These are phyloP conservation scores for Chloromyia formosa DNA, from an alignment of 2,888 invertebrate species.

Conservation along the genomic window DNA sequence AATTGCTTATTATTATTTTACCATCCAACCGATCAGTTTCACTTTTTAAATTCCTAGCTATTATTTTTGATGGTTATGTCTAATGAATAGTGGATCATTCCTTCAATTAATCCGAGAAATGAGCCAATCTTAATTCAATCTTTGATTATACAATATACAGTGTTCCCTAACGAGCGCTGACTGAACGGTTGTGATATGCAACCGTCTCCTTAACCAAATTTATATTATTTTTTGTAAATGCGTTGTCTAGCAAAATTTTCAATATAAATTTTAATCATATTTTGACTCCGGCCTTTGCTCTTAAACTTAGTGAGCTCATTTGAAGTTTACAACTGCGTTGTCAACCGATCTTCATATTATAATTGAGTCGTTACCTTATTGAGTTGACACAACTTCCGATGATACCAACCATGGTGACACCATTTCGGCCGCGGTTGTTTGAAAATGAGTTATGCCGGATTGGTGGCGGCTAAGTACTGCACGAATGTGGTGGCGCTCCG, in stretches of 20 bases:
- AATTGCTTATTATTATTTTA: conserved; percentile 19
- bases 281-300: too few species aligned
- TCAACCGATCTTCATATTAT: conserved; percentile 85
- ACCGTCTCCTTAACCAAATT: too few species aligned
- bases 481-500: too few species aligned
- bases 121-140: too few species aligned
- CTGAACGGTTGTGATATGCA: too few species aligned
- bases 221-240: neutral
- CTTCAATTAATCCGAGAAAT: too few species aligned
- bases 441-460: conserved; percentile 65
- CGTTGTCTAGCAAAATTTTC: neutral
- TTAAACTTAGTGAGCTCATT: conserved; percentile 16
- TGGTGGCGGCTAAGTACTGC: too few species aligned
- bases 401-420: conserved; percentile 86
- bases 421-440: conserved; percentile 67
- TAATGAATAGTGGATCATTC: neutral
- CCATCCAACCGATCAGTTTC: neutral
- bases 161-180: too few species aligned
- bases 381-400: conserved; percentile 74
- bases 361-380: conserved; percentile 72
- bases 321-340: conserved; percentile 75
- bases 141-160: too few species aligned
- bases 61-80: conserved; percentile 3
- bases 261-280: conserved; percentile 31
- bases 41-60: neutral